These are phyloP conservation scores for Neocrepidodera transversa DNA, from an alignment of 2,888 invertebrate species.

Conservation along the genomic window DNA sequence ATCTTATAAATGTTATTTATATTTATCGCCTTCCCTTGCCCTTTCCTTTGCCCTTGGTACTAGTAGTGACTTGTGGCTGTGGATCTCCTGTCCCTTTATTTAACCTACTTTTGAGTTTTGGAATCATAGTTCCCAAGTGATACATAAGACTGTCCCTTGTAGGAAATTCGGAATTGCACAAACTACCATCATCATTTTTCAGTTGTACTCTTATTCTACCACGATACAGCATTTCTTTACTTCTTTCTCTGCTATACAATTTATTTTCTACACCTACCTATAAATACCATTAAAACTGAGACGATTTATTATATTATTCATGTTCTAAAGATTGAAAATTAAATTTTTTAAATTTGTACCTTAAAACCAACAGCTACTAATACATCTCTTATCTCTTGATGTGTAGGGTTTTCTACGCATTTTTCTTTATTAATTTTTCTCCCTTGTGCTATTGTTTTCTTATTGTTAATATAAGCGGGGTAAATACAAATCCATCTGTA, in stretches of 20 bases:
- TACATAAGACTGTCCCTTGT: constrained; percentile 79
- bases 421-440: constrained; percentile 81
- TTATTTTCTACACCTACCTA: constrained; percentile 89
- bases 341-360: constrained; percentile 12
- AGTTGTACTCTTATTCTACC: constrained; percentile 94
- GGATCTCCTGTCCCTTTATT: constrained; percentile 60
- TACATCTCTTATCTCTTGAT: constrained; percentile 94
- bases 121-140: constrained; percentile 84
- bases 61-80: constrained; percentile 47
- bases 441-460: constrained; percentile 89
- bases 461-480: constrained; percentile 94
- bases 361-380: constrained; percentile 81
- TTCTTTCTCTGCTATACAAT: constrained; percentile 87
- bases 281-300: no score
- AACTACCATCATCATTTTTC: constrained; percentile 86
- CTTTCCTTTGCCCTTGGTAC: constrained; percentile 56
- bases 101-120: constrained; percentile 85
- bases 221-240: constrained; percentile 83
- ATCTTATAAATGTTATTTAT: no score
- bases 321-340: no score
- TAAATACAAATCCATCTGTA: constrained; percentile 95
- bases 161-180: constrained; percentile 73
- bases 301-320: no score
- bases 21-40: constrained; percentile 49
- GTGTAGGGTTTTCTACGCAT: constrained; percentile 95